Conservation (phyloP, 2,113 vertebrate genomes). For the Crotalus viridis region DNA sequence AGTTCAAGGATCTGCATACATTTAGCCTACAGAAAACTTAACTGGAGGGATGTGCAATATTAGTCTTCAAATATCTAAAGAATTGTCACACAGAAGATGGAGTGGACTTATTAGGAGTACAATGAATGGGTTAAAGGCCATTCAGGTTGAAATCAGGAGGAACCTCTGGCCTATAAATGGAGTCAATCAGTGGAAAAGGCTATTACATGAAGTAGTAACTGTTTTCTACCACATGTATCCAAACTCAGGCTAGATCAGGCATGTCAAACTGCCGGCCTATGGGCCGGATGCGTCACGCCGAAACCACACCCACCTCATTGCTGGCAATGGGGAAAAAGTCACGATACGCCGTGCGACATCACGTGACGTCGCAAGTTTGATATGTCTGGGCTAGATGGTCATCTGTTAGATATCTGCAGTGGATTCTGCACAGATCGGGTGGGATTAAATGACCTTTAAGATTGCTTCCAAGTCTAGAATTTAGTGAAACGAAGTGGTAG, state of each 20-base stretch:
- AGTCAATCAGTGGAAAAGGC: not conserved
- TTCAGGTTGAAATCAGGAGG: not conserved
- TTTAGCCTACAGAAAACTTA: not conserved
- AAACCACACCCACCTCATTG: too few species aligned
- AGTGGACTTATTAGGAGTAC: not conserved
- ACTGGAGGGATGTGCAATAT: not conserved
- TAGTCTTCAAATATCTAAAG: not conserved
- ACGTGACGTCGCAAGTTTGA: too few species aligned
- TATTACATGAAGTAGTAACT: not conserved
- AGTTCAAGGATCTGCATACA: not conserved
- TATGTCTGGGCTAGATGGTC: not conserved
- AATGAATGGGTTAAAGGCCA: not conserved
- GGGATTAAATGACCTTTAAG: not conserved
- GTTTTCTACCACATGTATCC: not conserved
- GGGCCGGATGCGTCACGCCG: too few species aligned
- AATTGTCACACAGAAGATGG: not conserved
- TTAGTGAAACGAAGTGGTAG: not conserved
- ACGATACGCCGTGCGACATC: too few species aligned
- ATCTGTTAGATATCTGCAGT: not conserved
- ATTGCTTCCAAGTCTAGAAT: not conserved
- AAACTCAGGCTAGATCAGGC: not conserved
- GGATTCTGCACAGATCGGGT: not conserved
- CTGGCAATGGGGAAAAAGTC: too few species aligned
- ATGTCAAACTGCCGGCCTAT: too few species aligned
- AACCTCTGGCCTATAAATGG: not conserved